Base-by-base conservation (phyloP, 2,797 vertebrate species). In the Enteromius trimaculatus region DNA sequence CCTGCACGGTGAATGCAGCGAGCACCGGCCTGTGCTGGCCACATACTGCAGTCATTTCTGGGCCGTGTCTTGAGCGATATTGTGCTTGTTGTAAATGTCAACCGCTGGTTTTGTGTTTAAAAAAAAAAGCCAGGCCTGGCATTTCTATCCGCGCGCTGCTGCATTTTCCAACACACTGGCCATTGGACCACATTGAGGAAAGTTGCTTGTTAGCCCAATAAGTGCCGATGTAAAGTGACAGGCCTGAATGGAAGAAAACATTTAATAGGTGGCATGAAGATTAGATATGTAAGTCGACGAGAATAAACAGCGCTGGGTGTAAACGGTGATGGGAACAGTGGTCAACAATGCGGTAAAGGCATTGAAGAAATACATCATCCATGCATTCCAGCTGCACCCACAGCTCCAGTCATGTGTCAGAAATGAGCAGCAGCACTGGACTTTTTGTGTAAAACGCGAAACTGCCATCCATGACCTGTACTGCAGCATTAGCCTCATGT, bases 11-110 rank as follows among this genome's bases (percentile, higher is more conserved):
- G 79, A 51, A 70, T 85, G 91, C 89, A 89, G 91, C 70, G 83
- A 91, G n/a, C 53, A 11, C 91, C 90, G 93, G 92, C 92, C 94
- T 94, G 92, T 89, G 87, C 87, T 90, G 91, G 91, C 85, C 92
- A 92, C 92, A 92, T 83, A 92, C 93, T 89, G 94, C 94, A 94
- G 93, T 94, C 92, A 90, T 92, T 90, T 79, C 44, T 82, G 77
- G 71, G 82, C 88, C 76, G 84, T 81, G 55, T 78, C 81, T 75
- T 77, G 47, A 42, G 51, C 70, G 64, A 66, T 77, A 70, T 42
- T 49, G 75, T 37, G 71, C 34, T 55, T 49, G 23, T 51, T 49
- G 64, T 26, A 82, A 53, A 65, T 65, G 69, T 47, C 39, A 65
- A 11, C 44, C 77, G 60, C 26, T 49, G 34, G 26, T 79, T 78